Percentiles rank a stretch among this genome's conserved stretches.
phyloP scores from a whole-genome alignment of 2,113 vertebrate genomes.

The Equus quagga region DNA sequence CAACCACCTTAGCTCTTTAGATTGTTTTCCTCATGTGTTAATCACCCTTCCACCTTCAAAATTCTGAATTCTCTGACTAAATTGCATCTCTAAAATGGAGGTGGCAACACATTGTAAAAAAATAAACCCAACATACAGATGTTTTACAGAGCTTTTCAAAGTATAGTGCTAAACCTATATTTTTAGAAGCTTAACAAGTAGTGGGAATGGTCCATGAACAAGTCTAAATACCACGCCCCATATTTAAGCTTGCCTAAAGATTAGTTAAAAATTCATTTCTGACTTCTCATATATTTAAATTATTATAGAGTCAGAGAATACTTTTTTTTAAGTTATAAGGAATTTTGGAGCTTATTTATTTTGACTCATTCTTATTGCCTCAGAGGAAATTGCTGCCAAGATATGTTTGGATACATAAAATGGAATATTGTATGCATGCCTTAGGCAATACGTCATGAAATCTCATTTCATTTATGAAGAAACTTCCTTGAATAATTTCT shows the following conservation, averaged over 20 bases:
- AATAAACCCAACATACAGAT: background rate
- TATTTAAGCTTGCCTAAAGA: background rate
- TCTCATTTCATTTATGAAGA: conserved; percentile 4
- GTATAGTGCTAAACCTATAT: background rate
- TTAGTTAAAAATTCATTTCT: background rate
- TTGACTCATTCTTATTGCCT: background rate
- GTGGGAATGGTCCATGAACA: background rate
- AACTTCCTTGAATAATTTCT: background rate
- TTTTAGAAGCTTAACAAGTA: background rate
- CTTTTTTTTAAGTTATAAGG: background rate
- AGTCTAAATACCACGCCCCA: background rate
- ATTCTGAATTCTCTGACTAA: background rate
- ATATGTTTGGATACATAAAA: background rate
- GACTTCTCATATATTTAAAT: background rate
- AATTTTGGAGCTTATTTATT: background rate
- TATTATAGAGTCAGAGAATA: background rate
- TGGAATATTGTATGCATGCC: background rate
- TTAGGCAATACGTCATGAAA: background rate
- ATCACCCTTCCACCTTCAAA: background rate
- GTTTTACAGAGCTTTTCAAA: background rate
- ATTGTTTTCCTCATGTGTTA: background rate
- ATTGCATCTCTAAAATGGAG: background rate
- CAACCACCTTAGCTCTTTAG: background rate
- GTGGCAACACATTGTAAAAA: background rate
- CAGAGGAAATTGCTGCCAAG: background rate